Base-by-base conservation (phyloP, 1,140 invertebrate species). In the Melitaea cinxia region DNA sequence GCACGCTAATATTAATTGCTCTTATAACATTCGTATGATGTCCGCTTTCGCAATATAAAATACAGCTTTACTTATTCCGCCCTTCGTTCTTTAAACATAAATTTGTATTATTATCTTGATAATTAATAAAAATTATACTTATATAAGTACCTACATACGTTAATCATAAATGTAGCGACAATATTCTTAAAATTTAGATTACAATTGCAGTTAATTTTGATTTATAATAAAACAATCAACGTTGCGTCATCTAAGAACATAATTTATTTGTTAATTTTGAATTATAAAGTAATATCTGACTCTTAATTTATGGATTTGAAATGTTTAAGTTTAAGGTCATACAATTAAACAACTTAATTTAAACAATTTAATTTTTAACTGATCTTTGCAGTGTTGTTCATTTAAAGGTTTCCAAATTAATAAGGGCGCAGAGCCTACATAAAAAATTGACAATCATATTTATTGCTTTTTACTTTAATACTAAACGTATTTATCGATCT, bases 1-100 rank as follows among this genome's bases (percentile, higher is more conserved):
- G 54, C 62, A 57, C 54, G 62, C 45, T 65, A 65, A 28, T 65
- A 52, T 26, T 58, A 65, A 65, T 65, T 65, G 54, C 54, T 65
- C 47, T 65, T 65, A 65, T 65, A 52, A 10, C 62, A 57, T 52
- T 57, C 54, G 57, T 65, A 30, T 57, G 56, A 65, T 65, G 45
- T 28, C 55, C 37, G 15, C 42, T 65, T 65, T 65, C 62, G 62
- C 33, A 52, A 57, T 52, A 35, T 5, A 12, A 47, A 59, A 59
- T 28, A 19, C 24, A 15, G n/a, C 9, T 14, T 42, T n/a, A n/a
- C n/a, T 21, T 19, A 17, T 54, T 35, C 35, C 7, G 3, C 19
- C 12, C 4, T 47, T 47, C 42, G 17, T 47, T 39, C 7, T 47
- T 47, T 47, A 9, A 47, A 47, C 17, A 19, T 2, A 33, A 5